phyloP scores from a whole-genome alignment of 2,113 vertebrate species.

The Semnopithecus entellus region DNA sequence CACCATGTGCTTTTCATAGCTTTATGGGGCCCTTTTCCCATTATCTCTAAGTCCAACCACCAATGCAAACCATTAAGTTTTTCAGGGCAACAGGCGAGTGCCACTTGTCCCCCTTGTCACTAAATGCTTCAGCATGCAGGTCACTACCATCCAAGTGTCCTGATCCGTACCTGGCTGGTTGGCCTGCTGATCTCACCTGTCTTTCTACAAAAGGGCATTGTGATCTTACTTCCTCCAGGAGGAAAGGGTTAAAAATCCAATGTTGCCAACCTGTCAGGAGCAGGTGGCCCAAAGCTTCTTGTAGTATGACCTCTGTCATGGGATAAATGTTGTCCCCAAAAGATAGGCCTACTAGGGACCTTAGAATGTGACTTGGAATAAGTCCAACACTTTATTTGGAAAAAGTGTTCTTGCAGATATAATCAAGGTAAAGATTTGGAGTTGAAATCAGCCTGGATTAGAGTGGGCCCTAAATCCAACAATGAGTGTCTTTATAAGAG shows the following conservation, averaged over 20 bases:
- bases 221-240: not conserved
- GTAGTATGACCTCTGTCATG: not conserved
- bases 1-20: not conserved
- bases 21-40: not conserved
- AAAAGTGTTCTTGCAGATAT: not conserved
- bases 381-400: not conserved
- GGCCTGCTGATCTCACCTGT: not conserved
- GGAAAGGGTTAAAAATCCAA: not conserved
- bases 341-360: not conserved
- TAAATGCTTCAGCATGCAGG: not conserved
- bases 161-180: not conserved
- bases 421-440: not conserved
- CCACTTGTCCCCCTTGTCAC: not conserved
- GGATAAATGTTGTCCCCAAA: not conserved
- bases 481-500: not conserved
- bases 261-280: not conserved
- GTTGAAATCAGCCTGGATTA: not conserved
- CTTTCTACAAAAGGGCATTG: not conserved
- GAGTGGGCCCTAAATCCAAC: not conserved
- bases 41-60: not conserved
- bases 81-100: not conserved
- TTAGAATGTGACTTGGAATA: not conserved
- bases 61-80: not conserved
- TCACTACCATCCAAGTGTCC: not conserved
- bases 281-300: not conserved